Evolutionary conservation across 2,888 invertebrate species (phyloP), one percentile per base, ranked within the genome.

Genomic region (Diaphora mendica): DNA sequence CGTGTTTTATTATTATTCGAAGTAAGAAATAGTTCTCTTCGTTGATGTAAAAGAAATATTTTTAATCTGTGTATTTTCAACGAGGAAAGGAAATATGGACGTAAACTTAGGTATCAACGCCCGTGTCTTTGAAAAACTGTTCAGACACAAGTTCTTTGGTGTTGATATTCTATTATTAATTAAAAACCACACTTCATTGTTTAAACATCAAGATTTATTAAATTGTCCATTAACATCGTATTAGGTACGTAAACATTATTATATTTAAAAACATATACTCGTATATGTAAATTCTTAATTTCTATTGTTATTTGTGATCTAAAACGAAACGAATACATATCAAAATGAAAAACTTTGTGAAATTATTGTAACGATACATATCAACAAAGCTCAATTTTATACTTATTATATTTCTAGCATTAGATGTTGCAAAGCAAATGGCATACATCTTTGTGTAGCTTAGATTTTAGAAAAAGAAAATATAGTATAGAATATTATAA

Each of bases 351-450:
- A 82, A 71, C 73, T 79, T 83, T 83, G 87, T 88, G 84, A 92
- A 90, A 89, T 90, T 88, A 90, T 87, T 90, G 86, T 89, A 92
- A 91, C 92, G 91, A 93, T 90, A 93, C 95, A 95, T 95, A 95
- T 95, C 95, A 95, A 91, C 87, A 92, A 95, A 91, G 95, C 95
- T 95, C 95, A 95, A 95, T 95, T 95, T 95, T 95, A 89, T 95
- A 95, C 93, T 87, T 93, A 94, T 91, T 90, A 88, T 93, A 94
- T 93, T 91, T 91, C 88, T 95, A 94, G 94, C 89, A 83, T 92
- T 94, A 94, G 93, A 91, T 88, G 90, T 93, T 94, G 94, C 93
- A 91, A 93, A 91, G 91, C 92, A 92, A 94, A 87, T 86, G 87
- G 90, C 91, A 86, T 87, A 91, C 88, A 92, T 91, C 90, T 91